A percentile compares a stretch with the other conserved stretches of the same genome.
Evolutionary conservation across 2,113 vertebrate genomes (phyloP).

Genomic region (Dascyllus trimaculatus): DNA sequence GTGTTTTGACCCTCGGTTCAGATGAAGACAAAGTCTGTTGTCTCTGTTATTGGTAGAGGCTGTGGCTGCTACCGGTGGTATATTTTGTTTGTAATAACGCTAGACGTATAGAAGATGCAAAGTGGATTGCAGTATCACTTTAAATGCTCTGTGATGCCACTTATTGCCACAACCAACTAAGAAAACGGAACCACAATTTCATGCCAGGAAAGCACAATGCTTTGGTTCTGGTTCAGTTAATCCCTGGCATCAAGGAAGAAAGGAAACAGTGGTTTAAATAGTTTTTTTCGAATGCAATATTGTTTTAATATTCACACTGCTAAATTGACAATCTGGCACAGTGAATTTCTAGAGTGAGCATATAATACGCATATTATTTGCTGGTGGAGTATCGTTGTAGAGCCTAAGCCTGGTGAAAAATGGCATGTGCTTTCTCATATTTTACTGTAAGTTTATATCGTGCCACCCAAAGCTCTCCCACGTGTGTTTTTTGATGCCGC

Average conservation of each 20-base stretch:
- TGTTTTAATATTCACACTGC: constrained; percentile 18
- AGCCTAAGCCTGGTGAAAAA: background rate
- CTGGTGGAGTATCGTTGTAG: background rate
- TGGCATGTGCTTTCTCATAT: background rate
- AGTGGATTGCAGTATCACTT: background rate
- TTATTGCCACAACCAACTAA: background rate
- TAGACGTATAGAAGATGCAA: background rate
- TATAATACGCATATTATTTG: background rate
- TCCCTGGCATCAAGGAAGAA: background rate
- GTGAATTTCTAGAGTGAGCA: background rate
- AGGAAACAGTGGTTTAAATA: constrained; percentile 13
- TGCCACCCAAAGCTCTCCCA: constrained; percentile 25
- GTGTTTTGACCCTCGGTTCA: background rate
- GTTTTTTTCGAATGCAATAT: constrained; percentile 1
- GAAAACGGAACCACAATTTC: constrained; percentile 9
- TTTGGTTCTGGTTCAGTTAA: constrained; percentile 18
- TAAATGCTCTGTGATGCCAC: background rate
- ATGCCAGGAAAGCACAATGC: constrained; percentile 11
- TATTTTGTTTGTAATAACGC: constrained; percentile 10
- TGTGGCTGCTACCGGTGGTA: background rate
- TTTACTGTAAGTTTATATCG: constrained; percentile 28
- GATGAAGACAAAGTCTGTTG: background rate
- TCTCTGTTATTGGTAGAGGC: background rate
- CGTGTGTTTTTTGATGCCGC: constrained; percentile 47
- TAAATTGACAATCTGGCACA: constrained; percentile 11